Evolutionary conservation across 2,797 vertebrate species (phyloP).

Genomic region (Squalus acanthias): DNA sequence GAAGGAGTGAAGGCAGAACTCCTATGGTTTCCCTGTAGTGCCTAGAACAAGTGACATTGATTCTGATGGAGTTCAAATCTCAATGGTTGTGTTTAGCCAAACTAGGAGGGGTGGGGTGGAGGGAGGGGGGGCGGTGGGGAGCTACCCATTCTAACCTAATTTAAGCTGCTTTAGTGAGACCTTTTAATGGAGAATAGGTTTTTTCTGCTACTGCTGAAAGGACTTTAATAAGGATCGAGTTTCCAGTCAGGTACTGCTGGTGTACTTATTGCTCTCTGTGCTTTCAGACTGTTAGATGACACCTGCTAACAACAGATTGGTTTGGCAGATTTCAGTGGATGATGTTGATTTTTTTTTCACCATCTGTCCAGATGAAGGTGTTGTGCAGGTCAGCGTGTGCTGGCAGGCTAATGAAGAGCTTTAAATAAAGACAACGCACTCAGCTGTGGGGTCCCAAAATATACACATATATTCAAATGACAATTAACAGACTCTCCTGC

Average conservation of each 20-base stretch:
- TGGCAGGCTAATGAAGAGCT: conserved; percentile 57
- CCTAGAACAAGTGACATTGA: conserved; percentile 55
- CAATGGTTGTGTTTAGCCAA: conserved; percentile 52
- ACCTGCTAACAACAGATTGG: conserved; percentile 88
- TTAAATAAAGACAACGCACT: conserved; percentile 46
- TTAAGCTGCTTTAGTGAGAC: conserved; percentile 49
- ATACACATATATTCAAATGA: conserved; percentile 21
- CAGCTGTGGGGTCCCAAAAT: conserved; percentile 17
- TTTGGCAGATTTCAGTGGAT: conserved; percentile 78
- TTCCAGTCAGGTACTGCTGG: conserved; percentile 70
- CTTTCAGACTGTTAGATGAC: conserved; percentile 84
- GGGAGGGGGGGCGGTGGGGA: neutral
- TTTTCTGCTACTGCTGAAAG: conserved; percentile 42
- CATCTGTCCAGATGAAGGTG: conserved; percentile 88
- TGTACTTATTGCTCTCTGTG: conserved; percentile 66
- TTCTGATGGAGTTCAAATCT: conserved; percentile 49
- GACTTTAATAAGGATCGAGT: conserved; percentile 71
- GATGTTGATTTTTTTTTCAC: conserved; percentile 65
- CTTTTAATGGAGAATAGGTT: neutral
- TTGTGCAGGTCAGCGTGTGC: conserved; percentile 71
- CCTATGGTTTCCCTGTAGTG: conserved; percentile 55
- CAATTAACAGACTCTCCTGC: neutral
- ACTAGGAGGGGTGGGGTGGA: conserved; percentile 40
- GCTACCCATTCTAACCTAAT: conserved; percentile 54
- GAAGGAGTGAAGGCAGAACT: conserved; percentile 51